Percentiles rank a stretch among this genome's conserved stretches.
Conservation (phyloP, 2,888 invertebrate genomes). For the Rhabditophanes sp. region DNA sequence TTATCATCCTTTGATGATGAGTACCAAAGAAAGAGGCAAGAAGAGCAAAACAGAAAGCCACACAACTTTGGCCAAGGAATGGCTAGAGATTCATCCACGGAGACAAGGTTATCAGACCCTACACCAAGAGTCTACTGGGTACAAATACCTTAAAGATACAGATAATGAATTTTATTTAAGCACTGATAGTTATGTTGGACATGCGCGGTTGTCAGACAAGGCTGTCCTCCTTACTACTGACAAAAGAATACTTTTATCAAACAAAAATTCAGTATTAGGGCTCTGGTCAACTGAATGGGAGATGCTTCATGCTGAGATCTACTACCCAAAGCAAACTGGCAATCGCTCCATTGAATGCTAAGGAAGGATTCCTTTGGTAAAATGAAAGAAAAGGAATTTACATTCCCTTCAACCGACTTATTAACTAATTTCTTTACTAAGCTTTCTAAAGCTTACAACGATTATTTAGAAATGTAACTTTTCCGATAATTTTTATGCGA, state of each 20-base stretch:
- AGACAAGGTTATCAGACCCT: too few species aligned
- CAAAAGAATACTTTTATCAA: conserved; percentile 53
- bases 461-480: too few species aligned
- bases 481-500: too few species aligned
- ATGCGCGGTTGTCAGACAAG: conserved; percentile 47
- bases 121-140: too few species aligned
- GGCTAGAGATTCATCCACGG: conserved; percentile 76
- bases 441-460: too few species aligned
- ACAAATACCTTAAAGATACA: too few species aligned
- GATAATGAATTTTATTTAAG: conserved; percentile 61
- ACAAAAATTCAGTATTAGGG: conserved; percentile 71
- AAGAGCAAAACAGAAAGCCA: conserved; percentile 74
- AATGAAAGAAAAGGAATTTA: too few species aligned
- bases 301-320: conserved; percentile 59
- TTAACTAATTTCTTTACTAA: too few species aligned
- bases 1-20: too few species aligned
- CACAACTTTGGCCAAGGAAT: conserved; percentile 39
- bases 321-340: conserved; percentile 34
- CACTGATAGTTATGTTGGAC: conserved; percentile 68
- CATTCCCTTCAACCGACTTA: too few species aligned
- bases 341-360: too few species aligned
- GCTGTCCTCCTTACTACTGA: conserved; percentile 40
- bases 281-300: conserved; percentile 56
- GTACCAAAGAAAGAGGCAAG: conserved; percentile 77
- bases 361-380: too few species aligned